Evolutionary conservation across 1,140 invertebrate species (phyloP).

Genomic region (Mercenaria mercenaria): DNA sequence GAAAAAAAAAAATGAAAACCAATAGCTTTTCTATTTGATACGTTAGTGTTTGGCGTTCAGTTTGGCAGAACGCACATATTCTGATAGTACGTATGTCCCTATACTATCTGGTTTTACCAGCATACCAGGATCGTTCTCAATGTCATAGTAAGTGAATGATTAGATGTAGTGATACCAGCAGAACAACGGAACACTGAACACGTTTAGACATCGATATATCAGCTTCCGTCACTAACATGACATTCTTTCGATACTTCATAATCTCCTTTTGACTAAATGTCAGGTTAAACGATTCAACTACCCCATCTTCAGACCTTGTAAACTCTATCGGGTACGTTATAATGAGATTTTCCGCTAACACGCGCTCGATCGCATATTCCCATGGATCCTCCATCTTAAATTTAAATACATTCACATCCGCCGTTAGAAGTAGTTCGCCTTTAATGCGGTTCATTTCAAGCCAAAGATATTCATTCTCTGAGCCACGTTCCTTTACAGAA

Average conservation of each 20-base stretch:
- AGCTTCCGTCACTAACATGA: too few relatives aligned
- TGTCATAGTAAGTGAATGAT: too few relatives aligned
- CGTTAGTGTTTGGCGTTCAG: too few relatives aligned
- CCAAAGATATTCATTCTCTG: neutral
- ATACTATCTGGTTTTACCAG: too few relatives aligned
- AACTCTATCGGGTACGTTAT: slow-evolving; percentile 23
- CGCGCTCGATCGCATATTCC: slow-evolving; percentile 52
- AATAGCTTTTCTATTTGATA: too few relatives aligned
- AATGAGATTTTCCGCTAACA: neutral
- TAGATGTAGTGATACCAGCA: too few relatives aligned
- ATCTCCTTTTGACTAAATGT: neutral
- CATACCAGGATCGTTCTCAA: too few relatives aligned
- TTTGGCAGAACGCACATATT: too few relatives aligned
- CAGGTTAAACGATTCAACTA: slow-evolving; percentile 11
- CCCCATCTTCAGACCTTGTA: neutral
- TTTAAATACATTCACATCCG: slow-evolving; percentile 1
- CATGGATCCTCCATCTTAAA: slow-evolving; percentile 54
- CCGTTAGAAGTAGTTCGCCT: slow-evolving; percentile 33
- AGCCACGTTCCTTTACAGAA: neutral
- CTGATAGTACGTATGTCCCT: too few relatives aligned
- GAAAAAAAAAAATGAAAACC: too few relatives aligned
- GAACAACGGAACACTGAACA: too few relatives aligned
- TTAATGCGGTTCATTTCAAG: slow-evolving; percentile 41
- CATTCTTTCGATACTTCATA: slow-evolving; percentile 1
- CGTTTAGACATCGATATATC: too few relatives aligned